These are phyloP conservation scores for Ypsolopha scabrella DNA, from an alignment of 2,888 invertebrate species.

Conservation along the genomic window DNA sequence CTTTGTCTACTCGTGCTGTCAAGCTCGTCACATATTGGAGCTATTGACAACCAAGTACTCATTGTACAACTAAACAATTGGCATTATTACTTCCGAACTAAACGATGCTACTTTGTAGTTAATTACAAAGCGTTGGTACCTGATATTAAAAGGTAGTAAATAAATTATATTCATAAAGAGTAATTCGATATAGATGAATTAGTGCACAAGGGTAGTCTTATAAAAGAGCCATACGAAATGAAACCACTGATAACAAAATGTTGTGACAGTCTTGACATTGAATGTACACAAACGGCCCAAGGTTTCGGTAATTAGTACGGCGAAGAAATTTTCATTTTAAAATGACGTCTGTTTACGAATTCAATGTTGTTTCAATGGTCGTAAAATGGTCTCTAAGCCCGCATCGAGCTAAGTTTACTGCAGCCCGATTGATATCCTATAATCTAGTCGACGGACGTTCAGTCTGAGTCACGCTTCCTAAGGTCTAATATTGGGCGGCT, in stretches of 20 bases:
- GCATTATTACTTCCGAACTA: too few species aligned
- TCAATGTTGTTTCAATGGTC: background rate
- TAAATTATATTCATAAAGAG: too few species aligned
- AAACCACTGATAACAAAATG: background rate
- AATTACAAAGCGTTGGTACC: too few species aligned
- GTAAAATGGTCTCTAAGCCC: background rate
- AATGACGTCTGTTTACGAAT: constrained; percentile 1
- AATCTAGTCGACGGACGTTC: background rate
- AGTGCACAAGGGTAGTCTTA: too few species aligned
- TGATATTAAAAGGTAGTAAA: too few species aligned
- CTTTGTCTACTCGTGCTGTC: too few species aligned
- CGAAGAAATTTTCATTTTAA: background rate
- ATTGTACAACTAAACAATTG: too few species aligned
- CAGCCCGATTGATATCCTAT: background rate
- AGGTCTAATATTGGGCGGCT: constrained; percentile 34
- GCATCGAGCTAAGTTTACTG: background rate
- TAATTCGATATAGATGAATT: too few species aligned
- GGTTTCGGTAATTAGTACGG: constrained; percentile 1
- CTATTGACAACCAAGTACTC: too few species aligned
- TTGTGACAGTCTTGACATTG: constrained; percentile 6
- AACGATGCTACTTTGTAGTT: too few species aligned
- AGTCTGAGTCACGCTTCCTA: constrained; percentile 25
- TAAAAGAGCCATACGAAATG: too few species aligned
- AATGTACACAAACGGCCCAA: background rate
- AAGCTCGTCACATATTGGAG: too few species aligned